Evolutionary conservation across 2,113 vertebrate genomes (phyloP).

Genomic region (Orycteropus afer): DNA sequence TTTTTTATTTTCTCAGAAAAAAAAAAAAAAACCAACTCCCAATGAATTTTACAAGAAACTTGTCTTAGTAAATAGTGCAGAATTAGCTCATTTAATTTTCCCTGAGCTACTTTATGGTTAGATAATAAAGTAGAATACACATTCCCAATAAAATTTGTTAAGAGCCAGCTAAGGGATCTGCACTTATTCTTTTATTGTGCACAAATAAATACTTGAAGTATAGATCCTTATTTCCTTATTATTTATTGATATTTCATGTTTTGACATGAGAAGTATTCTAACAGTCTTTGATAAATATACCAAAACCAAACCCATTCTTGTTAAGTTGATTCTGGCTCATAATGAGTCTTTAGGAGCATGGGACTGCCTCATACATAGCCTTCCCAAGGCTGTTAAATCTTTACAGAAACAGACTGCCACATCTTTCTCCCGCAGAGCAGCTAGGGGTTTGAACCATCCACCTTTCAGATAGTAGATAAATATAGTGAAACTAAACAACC

Average conservation of each 20-base stretch:
- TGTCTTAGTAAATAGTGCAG: slow-evolving; percentile 47
- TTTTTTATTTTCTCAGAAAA: slow-evolving; percentile 44
- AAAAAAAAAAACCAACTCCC: too few relatives aligned
- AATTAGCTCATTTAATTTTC: slow-evolving; percentile 74
- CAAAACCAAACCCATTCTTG: slow-evolving; percentile 43
- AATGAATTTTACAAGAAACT: slow-evolving; percentile 27
- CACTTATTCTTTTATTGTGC: slow-evolving; percentile 57
- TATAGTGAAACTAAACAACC: slow-evolving; percentile 3
- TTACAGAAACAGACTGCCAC: background rate
- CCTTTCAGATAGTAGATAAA: slow-evolving; percentile 40
- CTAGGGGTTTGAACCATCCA: background rate
- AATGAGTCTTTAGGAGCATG: background rate
- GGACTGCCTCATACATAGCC: too few relatives aligned
- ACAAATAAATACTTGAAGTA: slow-evolving; percentile 60
- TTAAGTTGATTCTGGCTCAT: background rate
- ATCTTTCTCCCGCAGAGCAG: background rate
- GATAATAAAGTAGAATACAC: slow-evolving; percentile 59
- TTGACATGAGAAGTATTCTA: slow-evolving; percentile 57
- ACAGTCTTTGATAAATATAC: slow-evolving; percentile 48
- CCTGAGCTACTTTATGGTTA: slow-evolving; percentile 42
- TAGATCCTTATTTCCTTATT: slow-evolving; percentile 58
- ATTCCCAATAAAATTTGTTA: slow-evolving; percentile 54
- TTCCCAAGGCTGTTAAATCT: background rate
- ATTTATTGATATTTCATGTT: slow-evolving; percentile 69
- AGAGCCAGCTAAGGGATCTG: slow-evolving; percentile 55